These are phyloP conservation scores for Potorous gilbertii DNA, from an alignment of 2,797 vertebrate species.

Conservation along the genomic window DNA sequence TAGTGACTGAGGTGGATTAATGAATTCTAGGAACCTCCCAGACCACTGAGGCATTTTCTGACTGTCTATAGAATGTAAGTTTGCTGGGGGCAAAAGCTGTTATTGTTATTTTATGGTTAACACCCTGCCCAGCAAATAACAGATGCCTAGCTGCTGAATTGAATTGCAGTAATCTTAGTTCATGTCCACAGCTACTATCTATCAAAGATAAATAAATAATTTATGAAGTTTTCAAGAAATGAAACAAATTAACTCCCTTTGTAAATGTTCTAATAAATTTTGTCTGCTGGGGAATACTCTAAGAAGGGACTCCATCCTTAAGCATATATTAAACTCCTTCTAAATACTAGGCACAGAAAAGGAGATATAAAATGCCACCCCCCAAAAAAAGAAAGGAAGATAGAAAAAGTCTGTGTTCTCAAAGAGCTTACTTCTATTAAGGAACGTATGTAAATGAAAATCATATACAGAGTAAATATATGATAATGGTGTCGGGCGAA, in stretches of 20 bases:
- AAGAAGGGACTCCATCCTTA: not conserved
- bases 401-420: not conserved
- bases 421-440: not conserved
- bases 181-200: not conserved
- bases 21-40: not conserved
- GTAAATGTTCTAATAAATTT: not conserved
- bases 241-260: not conserved
- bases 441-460: not conserved
- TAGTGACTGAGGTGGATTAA: not conserved
- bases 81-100: not conserved
- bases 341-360: not conserved
- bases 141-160: not conserved
- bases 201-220: not conserved
- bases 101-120: not conserved
- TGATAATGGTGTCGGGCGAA: accelerated
- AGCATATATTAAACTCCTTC: not conserved
- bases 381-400: not conserved
- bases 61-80: not conserved
- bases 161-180: not conserved
- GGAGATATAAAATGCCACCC: not conserved
- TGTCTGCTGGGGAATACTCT: not conserved
- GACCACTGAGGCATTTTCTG: not conserved
- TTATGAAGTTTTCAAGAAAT: not conserved
- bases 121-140: not conserved
- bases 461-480: not conserved